Evolutionary conservation across 2,113 vertebrate genomes (phyloP).

Genomic region (Clarias macrocephalus): DNA sequence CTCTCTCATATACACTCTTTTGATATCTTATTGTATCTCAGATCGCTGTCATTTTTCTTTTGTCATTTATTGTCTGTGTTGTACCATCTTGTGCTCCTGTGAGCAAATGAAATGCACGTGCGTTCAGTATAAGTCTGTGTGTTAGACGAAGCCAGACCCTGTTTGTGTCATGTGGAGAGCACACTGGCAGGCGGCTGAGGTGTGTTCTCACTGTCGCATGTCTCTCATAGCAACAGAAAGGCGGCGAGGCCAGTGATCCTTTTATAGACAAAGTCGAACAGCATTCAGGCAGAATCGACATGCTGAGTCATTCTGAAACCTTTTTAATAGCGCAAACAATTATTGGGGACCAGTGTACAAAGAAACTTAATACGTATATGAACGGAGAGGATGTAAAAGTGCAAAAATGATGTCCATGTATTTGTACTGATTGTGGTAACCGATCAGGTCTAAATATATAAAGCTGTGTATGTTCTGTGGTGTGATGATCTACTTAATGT

Average conservation of each 20-base stretch:
- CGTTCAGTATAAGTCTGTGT: not conserved
- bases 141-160: constrained; percentile 21
- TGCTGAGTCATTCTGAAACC: constrained; percentile 23
- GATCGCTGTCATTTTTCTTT: not conserved
- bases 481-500: not conserved
- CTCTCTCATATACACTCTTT: not conserved
- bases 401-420: too few relatives aligned
- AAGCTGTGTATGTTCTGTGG: not conserved
- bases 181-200: constrained; percentile 18
- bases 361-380: not conserved
- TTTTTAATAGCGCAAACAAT: constrained; percentile 30
- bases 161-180: constrained; percentile 31
- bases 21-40: not conserved
- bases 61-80: not conserved
- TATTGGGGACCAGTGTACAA: not conserved
- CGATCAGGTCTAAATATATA: not conserved
- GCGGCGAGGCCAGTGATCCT: constrained; percentile 30
- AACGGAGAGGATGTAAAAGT: not conserved
- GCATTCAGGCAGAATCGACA: constrained; percentile 1
- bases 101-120: not conserved
- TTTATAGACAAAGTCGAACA: constrained; percentile 39
- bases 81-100: not conserved
- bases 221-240: constrained; percentile 50
- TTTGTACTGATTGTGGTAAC: not conserved
- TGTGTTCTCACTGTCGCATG: constrained; percentile 17